Percentiles rank a stretch among this genome's conserved stretches.
Conservation (phyloP, 2,888 invertebrate species). For the Artemia sp. region DNA sequence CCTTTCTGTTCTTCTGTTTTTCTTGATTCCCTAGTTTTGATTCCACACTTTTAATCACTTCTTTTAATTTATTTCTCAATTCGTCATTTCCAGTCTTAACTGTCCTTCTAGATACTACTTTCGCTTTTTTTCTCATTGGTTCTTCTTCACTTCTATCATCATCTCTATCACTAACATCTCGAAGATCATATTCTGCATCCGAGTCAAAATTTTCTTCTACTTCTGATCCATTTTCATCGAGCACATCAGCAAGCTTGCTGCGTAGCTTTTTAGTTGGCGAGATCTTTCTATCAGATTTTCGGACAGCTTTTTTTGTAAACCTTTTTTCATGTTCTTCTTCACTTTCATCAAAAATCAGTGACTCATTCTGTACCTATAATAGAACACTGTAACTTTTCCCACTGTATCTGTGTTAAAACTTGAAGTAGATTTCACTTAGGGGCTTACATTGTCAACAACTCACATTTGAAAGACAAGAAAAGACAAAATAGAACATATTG, state of each 20-base stretch:
- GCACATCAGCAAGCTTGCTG: conserved; percentile 20
- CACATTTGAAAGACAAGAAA: too few species aligned
- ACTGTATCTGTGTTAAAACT: too few species aligned
- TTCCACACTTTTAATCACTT: conserved; percentile 31
- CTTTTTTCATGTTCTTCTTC: conserved; percentile 19
- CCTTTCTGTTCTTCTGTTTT: too few species aligned
- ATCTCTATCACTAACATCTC: conserved; percentile 21
- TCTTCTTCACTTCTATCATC: conserved; percentile 17
- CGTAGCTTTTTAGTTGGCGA: conserved; percentile 20
- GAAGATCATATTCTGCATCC: conserved; percentile 25
- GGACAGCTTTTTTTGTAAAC: conserved; percentile 16
- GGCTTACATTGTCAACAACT: too few species aligned
- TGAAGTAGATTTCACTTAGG: too few species aligned
- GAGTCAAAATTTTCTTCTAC: conserved; percentile 23
- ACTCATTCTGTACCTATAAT: not conserved
- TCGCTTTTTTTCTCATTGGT: conserved; percentile 21
- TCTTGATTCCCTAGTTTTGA: too few species aligned
- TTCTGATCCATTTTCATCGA: conserved; percentile 28
- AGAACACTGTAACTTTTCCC: too few species aligned
- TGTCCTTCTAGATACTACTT: conserved; percentile 17
- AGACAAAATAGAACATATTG: too few species aligned
- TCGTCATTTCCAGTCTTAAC: conserved; percentile 23
- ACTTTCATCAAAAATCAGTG: conserved; percentile 19
- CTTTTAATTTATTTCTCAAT: conserved; percentile 30
- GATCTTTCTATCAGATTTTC: conserved; percentile 14